Conservation (phyloP, 2,888 invertebrate genomes). For the Carpatolechia fugitivella region DNA sequence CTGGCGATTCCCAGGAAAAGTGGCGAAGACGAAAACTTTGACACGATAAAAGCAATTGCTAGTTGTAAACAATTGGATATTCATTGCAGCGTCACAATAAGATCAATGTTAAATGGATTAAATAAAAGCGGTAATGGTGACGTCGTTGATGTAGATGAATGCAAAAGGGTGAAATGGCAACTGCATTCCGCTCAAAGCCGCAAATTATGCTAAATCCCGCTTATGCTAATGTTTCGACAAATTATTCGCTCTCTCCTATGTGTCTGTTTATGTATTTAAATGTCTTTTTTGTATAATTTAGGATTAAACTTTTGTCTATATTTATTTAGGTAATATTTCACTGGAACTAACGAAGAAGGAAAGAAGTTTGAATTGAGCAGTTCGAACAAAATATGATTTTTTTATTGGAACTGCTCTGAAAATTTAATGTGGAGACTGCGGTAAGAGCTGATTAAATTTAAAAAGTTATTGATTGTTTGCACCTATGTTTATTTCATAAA, state of each 20-base stretch:
- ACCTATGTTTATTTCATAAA: no score
- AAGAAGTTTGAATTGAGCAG: no score
- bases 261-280: not conserved
- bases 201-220: constrained; percentile 39
- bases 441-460: no score
- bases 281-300: not conserved
- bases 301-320: not conserved
- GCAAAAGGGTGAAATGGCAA: not conserved
- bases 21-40: not conserved
- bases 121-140: not conserved
- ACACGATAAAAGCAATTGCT: not conserved
- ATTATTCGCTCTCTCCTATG: constrained; percentile 1
- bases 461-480: no score
- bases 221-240: constrained; percentile 31
- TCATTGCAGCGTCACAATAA: not conserved
- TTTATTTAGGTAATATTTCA: not conserved
- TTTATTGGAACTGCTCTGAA: no score
- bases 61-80: not conserved
- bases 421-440: no score
- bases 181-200: constrained; percentile 15
- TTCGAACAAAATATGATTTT: no score
- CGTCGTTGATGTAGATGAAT: not conserved
- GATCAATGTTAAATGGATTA: no score
- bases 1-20: not conserved
- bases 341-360: no score